Base-by-base conservation (phyloP, 2,888 invertebrate species). In the Clistopyga incitator region DNA sequence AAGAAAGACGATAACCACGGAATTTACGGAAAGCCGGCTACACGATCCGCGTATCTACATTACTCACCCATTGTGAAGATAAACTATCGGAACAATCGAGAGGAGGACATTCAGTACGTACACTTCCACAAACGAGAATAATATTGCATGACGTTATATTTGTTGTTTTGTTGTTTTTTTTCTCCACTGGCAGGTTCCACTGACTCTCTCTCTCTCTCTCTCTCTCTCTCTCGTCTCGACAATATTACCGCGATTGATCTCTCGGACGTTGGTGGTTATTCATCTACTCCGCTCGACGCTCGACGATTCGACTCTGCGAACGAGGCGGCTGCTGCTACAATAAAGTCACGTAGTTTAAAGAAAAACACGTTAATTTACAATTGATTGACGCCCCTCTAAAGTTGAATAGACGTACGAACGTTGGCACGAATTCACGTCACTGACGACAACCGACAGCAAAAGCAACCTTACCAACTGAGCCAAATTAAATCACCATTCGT, bases 361-460 rank as follows among this genome's bases (percentile, higher is more conserved):
- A 61, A 50, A 84, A 64, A 56, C 72, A 20, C 23, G 67, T 80
- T 52, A 78, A 75, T 75, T 82, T 79, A 70, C 76, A 52, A 81
- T 54, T 81, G 84, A 87, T 85, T 85, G 18, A 64, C 64, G 86
- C 87, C 86, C 87, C 86, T 86, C 83, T 84, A 78, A 61, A 78
- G 68, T 85, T 79, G 76, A 84, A 80, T 68, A 81, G 80, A 76
- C 81, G 61, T 64, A 80, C 71, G 65, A 72, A 78, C 65, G 65
- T 29, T 71, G 76, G 47, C 25, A 67, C 74, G 59, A 34, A 67
- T 52, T 47, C 50, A 23, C 64, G n/a, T 71, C 65, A 67, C 82
- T 79, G 82, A 83, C 81, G 75, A 81, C 64, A 71, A n/a, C n/a
- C n/a, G n/a, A n/a, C n/a, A n/a, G n/a, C n/a, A n/a, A n/a, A n/a